Evolutionary conservation across 2,113 vertebrate species (phyloP), one percentile per base, ranked within the genome.

Genomic region (Gymnobelideus leadbeateri): DNA sequence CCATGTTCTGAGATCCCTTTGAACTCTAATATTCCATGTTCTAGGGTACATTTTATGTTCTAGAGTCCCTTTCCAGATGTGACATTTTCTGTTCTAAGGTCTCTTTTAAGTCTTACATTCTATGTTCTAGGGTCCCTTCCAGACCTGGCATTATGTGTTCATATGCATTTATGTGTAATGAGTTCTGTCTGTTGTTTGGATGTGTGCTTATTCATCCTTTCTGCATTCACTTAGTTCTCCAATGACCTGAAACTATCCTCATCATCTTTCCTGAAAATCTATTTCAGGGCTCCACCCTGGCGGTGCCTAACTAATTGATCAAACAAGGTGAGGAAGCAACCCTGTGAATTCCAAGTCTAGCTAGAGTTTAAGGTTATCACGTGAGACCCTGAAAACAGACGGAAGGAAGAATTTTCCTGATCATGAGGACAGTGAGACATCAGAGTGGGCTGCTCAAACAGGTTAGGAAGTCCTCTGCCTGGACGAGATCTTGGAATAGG

Each of bases 321-420:
- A 68, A 19, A 43, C 43, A 19, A 84, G n/a, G 14, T 16, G 12
- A 77, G 14, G 51, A 57, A 95, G 4, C 54, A 2, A 46, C 31
- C 7, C 37, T 84, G 68, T 43, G n/a, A 2, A 31, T 14, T 89
- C 37, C 21, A 21, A 50, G 51, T 24, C 68, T 43, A 92, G 89
- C 14, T 14, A 77, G 16, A 37, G 68, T 77, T 77, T 77, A 43
- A 37, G n/a, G 25, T 49, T 52, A 11, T 49, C 3, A 0, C 4
- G 77, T 52, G 51, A 91, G 14, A 55, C 43, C 77, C 7, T 3
- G 51, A 91, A 51, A 28, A 50, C 49, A 95, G 89, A 94, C 51
- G 47, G 51, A 84, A 94, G 77, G 55, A 50, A 92, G 95, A 11
- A 51, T 89, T 96, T 92, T 77, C 91, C 47, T 92, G 24, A 53